A percentile compares a stretch with the other conserved stretches of the same genome.
Conservation (phyloP, 1,140 invertebrate species). For the Aricia agestis region DNA sequence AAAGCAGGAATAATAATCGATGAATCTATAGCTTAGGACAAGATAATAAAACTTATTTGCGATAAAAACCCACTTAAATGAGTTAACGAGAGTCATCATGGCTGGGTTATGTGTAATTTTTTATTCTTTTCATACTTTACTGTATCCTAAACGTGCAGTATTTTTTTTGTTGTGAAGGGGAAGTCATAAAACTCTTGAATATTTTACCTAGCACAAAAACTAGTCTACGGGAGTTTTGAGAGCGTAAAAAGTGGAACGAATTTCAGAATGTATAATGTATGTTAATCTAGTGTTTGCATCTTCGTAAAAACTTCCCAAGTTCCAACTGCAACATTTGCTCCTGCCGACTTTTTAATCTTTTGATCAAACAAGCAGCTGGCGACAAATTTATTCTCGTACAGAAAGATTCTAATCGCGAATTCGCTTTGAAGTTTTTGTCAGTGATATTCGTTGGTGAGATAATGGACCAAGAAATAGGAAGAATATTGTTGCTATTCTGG, state of each 20-base stretch:
- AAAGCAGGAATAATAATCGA: too few species aligned
- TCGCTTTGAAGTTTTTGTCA: conserved; percentile 45
- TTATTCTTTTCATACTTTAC: too few species aligned
- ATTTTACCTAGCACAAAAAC: neutral
- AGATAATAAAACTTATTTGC: too few species aligned
- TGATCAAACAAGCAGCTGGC: conserved; percentile 61
- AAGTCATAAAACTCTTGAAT: neutral
- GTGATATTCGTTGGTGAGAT: conserved; percentile 26
- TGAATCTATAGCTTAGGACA: too few species aligned
- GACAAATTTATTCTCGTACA: conserved; percentile 64
- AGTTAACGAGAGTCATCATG: too few species aligned
- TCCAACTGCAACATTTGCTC: conserved; percentile 54
- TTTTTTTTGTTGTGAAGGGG: neutral
- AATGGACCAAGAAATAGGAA: conserved; percentile 23
- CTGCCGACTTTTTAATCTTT: conserved; percentile 60
- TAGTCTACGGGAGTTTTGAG: neutral
- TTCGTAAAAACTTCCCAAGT: conserved; percentile 34
- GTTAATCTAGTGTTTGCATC: conserved; percentile 19
- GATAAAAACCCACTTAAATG: too few species aligned
- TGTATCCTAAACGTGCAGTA: too few species aligned
- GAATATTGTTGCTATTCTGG: conserved; percentile 1
- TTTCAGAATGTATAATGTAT: conserved; percentile 16
- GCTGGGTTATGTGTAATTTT: too few species aligned
- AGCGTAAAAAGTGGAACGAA: conserved; percentile 5
- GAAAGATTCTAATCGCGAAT: conserved; percentile 56